These are phyloP conservation scores for Drosophila jambulina DNA, from an alignment of 1,140 invertebrate species.

Conservation along the genomic window DNA sequence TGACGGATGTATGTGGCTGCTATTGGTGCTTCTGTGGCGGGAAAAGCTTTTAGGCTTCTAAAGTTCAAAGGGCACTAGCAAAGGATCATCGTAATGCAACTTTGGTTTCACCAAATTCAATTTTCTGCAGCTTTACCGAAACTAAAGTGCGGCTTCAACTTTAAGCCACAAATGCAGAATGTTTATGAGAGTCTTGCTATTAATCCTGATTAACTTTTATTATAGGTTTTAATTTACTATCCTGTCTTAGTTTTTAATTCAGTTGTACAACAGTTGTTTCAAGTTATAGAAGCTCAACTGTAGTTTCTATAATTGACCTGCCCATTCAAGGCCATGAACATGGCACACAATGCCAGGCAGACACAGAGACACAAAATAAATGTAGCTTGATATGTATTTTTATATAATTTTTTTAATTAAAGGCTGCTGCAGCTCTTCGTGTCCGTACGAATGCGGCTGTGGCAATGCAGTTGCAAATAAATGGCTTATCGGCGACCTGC, in stretches of 20 bases:
- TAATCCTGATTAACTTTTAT: not conserved
- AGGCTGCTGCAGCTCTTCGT: slow-evolving; percentile 22
- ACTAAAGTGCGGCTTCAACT: not conserved
- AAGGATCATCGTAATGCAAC: slow-evolving; percentile 9
- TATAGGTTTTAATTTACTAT: not conserved
- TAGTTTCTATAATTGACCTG: slow-evolving; percentile 28
- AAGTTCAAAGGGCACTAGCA: slow-evolving; percentile 24
- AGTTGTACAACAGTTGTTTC: not conserved
- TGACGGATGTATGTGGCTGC: slow-evolving; percentile 48
- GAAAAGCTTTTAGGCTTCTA: slow-evolving; percentile 26
- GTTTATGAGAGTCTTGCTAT: not conserved
- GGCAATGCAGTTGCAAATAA: slow-evolving; percentile 48
- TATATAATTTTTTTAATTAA: slow-evolving; percentile 52
- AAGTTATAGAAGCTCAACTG: slow-evolving; percentile 13
- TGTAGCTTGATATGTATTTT: slow-evolving; percentile 30
- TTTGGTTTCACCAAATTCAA: not conserved
- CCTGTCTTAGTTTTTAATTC: not conserved
- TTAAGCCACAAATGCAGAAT: not conserved
- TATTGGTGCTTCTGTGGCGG: slow-evolving; percentile 9
- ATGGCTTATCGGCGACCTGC: slow-evolving; percentile 42
- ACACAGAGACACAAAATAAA: slow-evolving; percentile 23
- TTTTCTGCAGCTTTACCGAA: not conserved
- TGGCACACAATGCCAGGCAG: slow-evolving; percentile 32
- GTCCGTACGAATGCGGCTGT: slow-evolving; percentile 7
- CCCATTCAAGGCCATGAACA: slow-evolving; percentile 33